Evolutionary conservation across 2,113 vertebrate genomes (phyloP), one percentile per base, ranked within the genome.

Genomic region (Lasiurus borealis): DNA sequence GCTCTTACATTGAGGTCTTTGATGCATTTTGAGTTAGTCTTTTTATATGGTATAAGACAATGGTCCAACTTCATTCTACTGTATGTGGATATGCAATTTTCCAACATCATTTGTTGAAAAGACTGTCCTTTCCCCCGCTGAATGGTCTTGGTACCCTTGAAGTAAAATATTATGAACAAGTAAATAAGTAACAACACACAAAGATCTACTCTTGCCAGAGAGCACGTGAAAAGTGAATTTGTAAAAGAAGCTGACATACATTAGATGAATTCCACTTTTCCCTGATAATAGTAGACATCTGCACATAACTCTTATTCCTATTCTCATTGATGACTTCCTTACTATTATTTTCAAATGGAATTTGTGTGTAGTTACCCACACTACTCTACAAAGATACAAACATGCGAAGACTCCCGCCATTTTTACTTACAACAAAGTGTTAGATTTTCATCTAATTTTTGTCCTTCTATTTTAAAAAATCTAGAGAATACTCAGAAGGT

Each of bases 151-250:
- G 48, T 31, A 68, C 23, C 16, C 29, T 54, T 34, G 23, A 23
- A 54, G 48, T 46, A 66, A 83, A 75, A 31, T 76, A 27, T 59
- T 59, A 62, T 62, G 73, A 82, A 54, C 86, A 88, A 96, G 87
- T 88, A 96, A 89, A 54, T 80, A 14, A 69, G 77, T 85, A 90
- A 94, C 82, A 80, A 59, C 72, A 93, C 6, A 44, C 6, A 3
- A 76, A 57, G 29, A n/a, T 54, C 57, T 95, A 62, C 59, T 71
- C 77, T 54, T 66, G 95, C 96, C 95, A 95, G 78, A 3, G 95
- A 3, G 76, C 40, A 57, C 82, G 89, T 75, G 27, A 16, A 97
- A 88, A 82, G 87, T 73, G 0, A 82, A 89, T 91, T 40, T 76
- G 80, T 44, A 80, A 59, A 90, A 36, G 69, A 76, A 92, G 91